Base-by-base conservation (phyloP, 2,888 invertebrate species). In the Sacculina carcini region DNA sequence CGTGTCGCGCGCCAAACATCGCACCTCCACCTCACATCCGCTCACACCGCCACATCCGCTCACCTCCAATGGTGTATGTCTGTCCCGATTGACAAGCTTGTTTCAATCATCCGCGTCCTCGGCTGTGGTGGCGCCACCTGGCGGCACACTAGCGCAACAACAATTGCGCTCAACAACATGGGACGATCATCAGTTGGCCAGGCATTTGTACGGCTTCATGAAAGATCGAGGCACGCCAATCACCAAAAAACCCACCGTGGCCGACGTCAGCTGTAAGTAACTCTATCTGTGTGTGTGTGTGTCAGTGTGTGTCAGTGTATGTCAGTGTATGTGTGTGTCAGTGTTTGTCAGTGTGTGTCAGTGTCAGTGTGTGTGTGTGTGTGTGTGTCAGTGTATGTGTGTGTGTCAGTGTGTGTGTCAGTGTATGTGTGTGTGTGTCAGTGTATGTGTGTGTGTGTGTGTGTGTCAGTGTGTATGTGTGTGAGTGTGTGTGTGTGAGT, bases 181-280 rank as follows among this genome's bases (percentile, higher is more conserved):
- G 40, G 26, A 19, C 40, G 55, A 56, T 48, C 54, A 54, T 14
- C 55, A 56, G 48, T 55, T 56, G 29, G 54, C 55, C 53, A 53
- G 54, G 23, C 55, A 55, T 40, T 48, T 56, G 26, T 52, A 55
- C 48, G 54, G 55, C 51, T 55, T 54, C 28, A 55, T 56, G 55
- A 54, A 51, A 16, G 55, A 56, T 21, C 48, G 56, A 12, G 52
- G 44, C 46, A 51, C 56, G 3, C 54, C 56, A 19, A 54, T 56
- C 48, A 54, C 54, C 14, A 50, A 55, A 46, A 42, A 54, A 10
- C 56, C 56, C 29, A 53, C 52, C 47, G 51, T 54, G 31, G 56
- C 55, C n/a, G 53, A 54, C 44, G 51, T 51, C 38, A 53, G 55
- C 26, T 49, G 56, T 56, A 48, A 55, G 56, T 54, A 51, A n/a